Percentiles rank a stretch among this genome's conserved stretches.
These are phyloP conservation scores for Meleagris gallopavo DNA, from an alignment of 2,113 vertebrate genomes.

Conservation along the genomic window DNA sequence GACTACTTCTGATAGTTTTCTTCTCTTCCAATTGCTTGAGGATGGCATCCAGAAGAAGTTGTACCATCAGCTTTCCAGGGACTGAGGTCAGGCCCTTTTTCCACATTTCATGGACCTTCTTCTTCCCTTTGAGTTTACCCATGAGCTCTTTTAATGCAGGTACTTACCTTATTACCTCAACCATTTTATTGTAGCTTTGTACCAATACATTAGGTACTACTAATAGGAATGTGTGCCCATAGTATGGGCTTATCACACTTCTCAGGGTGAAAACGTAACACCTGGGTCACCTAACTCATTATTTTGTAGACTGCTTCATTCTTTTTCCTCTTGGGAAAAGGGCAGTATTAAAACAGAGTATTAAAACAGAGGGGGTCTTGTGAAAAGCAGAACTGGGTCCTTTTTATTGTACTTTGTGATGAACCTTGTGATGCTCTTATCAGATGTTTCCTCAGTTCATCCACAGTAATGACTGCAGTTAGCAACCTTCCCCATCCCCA, in stretches of 20 bases:
- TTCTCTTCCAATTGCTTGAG: no score
- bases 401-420: not conserved
- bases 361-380: not conserved
- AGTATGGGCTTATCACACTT: not conserved
- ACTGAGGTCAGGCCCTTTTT: no score
- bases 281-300: not conserved
- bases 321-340: not conserved
- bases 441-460: not conserved
- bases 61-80: no score
- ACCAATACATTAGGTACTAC: not conserved
- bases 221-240: not conserved
- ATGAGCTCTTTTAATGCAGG: no score
- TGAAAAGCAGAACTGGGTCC: not conserved
- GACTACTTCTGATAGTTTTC: no score
- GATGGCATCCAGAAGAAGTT: no score
- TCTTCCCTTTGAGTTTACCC: no score
- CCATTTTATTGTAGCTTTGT: not conserved
- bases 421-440: not conserved
- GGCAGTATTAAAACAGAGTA: not conserved
- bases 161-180: not conserved
- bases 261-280: not conserved
- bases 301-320: not conserved
- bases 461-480: rapidly evolving
- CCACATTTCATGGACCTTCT: no score
- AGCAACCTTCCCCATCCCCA: not conserved